Conservation (phyloP, 2,113 vertebrate species). For the Apeltes quadracus region DNA sequence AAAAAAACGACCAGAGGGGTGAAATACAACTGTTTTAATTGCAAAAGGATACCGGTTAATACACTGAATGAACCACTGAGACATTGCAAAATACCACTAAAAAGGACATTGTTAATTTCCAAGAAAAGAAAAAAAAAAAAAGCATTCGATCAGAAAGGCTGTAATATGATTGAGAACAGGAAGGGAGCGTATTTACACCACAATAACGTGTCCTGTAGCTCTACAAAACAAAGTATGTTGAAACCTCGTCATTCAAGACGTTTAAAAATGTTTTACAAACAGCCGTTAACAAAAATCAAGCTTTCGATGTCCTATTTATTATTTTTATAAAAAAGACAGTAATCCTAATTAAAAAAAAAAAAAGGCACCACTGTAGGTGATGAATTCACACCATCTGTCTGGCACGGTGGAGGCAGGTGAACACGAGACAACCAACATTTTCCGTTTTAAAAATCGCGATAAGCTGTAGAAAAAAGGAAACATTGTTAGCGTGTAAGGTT, state of each 20-base stretch:
- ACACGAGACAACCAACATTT: conserved; percentile 64
- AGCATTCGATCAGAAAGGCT: conserved; percentile 63
- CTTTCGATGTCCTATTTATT: conserved; percentile 43
- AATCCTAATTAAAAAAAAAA: conserved; percentile 47
- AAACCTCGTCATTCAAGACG: conserved; percentile 63
- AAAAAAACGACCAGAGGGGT: conserved; percentile 28
- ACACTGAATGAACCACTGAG: conserved; percentile 81
- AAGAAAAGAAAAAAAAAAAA: conserved; percentile 49
- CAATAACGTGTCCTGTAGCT: conserved; percentile 57
- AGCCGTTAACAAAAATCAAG: conserved; percentile 61
- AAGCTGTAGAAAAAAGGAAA: conserved; percentile 63
- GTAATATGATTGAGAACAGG: conserved; percentile 67
- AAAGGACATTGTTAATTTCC: conserved; percentile 69
- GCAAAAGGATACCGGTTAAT: conserved; percentile 79
- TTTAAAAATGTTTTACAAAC: conserved; percentile 72
- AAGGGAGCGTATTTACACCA: conserved; percentile 70
- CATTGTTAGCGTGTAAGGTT: conserved; percentile 47
- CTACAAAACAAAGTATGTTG: conserved; percentile 65
- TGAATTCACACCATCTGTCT: conserved; percentile 53
- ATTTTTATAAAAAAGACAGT: conserved; percentile 61
- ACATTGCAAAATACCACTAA: conserved; percentile 78
- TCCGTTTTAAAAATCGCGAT: conserved; percentile 47
- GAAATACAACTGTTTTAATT: conserved; percentile 78
- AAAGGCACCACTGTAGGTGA: conserved; percentile 77
- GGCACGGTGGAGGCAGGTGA: conserved; percentile 49